Conservation (phyloP, 2,797 vertebrate genomes). For the Allenopithecus nigroviridis region DNA sequence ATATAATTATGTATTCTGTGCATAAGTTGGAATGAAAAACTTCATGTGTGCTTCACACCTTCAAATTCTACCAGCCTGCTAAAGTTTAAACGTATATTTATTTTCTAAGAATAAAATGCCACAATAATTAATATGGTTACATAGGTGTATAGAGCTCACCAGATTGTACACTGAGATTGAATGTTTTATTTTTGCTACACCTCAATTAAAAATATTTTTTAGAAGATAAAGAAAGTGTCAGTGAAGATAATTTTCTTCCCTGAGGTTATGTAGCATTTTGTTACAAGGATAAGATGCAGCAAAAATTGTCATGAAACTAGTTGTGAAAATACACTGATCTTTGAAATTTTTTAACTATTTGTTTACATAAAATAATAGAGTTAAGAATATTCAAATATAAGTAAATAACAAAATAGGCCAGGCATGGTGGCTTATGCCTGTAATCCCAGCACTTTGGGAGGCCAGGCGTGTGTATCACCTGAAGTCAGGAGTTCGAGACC, state of each 20-base stretch:
- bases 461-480: too few species aligned
- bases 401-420: background rate
- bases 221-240: background rate
- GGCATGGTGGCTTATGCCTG: too few species aligned
- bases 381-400: background rate
- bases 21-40: background rate
- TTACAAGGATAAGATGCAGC: background rate
- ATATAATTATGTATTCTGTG: background rate
- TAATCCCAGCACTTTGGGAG: too few species aligned
- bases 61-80: background rate
- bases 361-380: background rate
- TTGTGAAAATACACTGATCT: background rate
- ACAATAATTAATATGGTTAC: background rate
- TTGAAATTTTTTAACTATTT: background rate
- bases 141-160: background rate
- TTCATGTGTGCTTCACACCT: background rate
- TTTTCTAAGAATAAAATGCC: background rate
- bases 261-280: background rate
- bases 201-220: background rate
- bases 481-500: too few species aligned
- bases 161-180: background rate
- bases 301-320: background rate
- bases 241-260: background rate
- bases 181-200: background rate
- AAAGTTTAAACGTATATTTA: background rate